Evolutionary conservation across 2,113 vertebrate genomes (phyloP), one percentile per base, ranked within the genome.

Genomic region (Columbina picui): DNA sequence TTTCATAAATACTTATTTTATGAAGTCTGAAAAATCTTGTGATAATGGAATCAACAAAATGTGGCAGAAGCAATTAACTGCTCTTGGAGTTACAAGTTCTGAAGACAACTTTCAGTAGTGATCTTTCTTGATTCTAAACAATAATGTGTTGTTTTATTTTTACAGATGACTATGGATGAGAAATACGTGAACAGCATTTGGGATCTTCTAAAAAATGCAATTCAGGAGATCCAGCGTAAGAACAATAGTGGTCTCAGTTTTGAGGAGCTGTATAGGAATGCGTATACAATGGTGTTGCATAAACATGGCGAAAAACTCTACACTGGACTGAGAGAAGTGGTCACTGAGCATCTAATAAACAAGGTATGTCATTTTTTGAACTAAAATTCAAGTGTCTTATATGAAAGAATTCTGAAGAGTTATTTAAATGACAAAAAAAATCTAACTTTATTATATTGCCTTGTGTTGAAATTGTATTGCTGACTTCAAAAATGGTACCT

Each of bases 151-250:
- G 89, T 85, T 97, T 91, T 87, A 34, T 57, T 87, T 88, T 97
- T 98, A 60, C 98, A 99, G 99, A 99, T 99, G 99, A 99, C 99
- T 81, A 99, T 99, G 99, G 99, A 99, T 98, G 99, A 99, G 96
- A 99, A 99, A 97, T 99, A 99, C 71, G 99, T 99, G 96, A 99
- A 99, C 98, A 99, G 99, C 97, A 99, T 99, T 98, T 99, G 99
- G 99, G 99, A 99, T 98, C 99, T 99, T 92, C 98, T 99, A 82
- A 99, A 99, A 98, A 99, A 99, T 75, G 99, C 99, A 97, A 99
- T 99, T 96, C 99, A 99, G 98, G 99, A 99, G 98, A 99, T 99
- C 96, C 99, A 99, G 98, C 98, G 99, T 96, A 99, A 99, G 97
- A 99, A 99, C 98, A 99, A 99, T 97, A 99, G 99, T 22, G 99